A percentile compares a stretch with the other conserved stretches of the same genome.
Conservation (phyloP, 1,140 invertebrate genomes). For the Forficula auricularia region DNA sequence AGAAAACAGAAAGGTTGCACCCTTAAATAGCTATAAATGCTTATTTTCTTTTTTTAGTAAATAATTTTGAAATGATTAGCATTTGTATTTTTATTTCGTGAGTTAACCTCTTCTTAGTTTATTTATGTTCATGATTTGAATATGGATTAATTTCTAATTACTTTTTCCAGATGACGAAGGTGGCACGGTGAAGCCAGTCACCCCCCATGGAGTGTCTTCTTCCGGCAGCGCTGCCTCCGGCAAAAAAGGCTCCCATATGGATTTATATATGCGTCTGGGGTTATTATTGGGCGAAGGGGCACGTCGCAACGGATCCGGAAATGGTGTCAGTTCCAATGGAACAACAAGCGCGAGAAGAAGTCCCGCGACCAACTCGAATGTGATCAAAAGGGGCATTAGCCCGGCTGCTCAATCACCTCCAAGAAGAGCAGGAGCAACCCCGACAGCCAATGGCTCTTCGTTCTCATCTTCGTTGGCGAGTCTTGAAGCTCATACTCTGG, state of each 20-base stretch:
- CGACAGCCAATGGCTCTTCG: slow-evolving; percentile 32
- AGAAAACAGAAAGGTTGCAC: no score
- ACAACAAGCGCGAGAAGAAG: slow-evolving; percentile 14
- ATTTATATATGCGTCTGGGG: slow-evolving; percentile 71
- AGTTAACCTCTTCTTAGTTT: no score
- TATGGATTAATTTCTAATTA: no score
- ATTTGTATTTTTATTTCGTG: no score
- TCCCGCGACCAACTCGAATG: slow-evolving; percentile 9
- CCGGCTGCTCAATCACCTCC: slow-evolving; percentile 7
- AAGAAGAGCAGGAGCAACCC: slow-evolving; percentile 25
- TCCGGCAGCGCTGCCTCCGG: slow-evolving; percentile 22
- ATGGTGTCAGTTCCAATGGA: slow-evolving; percentile 12
- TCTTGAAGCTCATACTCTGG: slow-evolving; percentile 47
- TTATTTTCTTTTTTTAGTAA: no score
- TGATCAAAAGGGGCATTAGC: slow-evolving; percentile 9
- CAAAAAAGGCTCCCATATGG: slow-evolving; percentile 44
- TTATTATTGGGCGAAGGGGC: slow-evolving; percentile 54
- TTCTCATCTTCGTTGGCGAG: slow-evolving; percentile 53
- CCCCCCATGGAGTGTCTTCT: no score
- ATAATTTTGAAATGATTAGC: no score
- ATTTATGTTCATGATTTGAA: no score
- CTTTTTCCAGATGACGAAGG: slow-evolving; percentile 46
- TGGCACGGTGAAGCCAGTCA: slow-evolving; percentile 40
- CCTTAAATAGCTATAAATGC: no score
- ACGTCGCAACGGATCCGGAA: slow-evolving; percentile 25